Base-by-base conservation (phyloP, 2,888 invertebrate genomes). In the Cynaeus angustus region DNA sequence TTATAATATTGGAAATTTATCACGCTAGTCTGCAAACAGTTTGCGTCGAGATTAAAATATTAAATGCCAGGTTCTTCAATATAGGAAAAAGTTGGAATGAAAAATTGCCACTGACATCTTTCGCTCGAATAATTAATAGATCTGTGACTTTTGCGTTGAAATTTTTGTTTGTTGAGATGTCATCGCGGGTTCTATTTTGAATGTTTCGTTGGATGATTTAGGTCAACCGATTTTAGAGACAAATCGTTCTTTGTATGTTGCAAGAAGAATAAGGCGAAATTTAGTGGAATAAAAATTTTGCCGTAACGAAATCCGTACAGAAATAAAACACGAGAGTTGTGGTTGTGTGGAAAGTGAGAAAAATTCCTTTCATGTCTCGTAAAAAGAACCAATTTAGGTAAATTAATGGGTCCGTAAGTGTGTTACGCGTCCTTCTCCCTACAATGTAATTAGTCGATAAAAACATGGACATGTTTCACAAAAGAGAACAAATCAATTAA, bases 401-500 rank as follows among this genome's bases (percentile, higher is more conserved):
- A 58, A 59, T 59, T 46, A 45, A 46, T 59, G 28, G 3, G 14
- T 45, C 30, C 13, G 46, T 14, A 33, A 59, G 12, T 33, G 43
- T 12, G 14, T 58, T 58, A 28, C 45, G 30, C 16, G 58, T 58
- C 43, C 30, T 58, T 28, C 10, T 58, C 30, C 3, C 12, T 9
- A 14, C 7, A 37, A 53, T 50, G 41, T 52, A 58, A 46, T 64
- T 50, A 52, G 53, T 9, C 26, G 28, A 8, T 55, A 55, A 65
- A 30, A 16, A 55, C 41, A 28, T 30, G 6, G 59, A 53, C 52
- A 52, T 61, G 45, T 43, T 52, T 52, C 16, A 50, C 46, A 59
- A 59, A 38, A 58, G 43, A 30, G 62, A 62, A 68, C 55, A 55
- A 55, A 68, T 68, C 68, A 62, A 68, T 68, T 62, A 68, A 46